These are phyloP conservation scores for Diabrotica virgifera DNA, from an alignment of 1,140 invertebrate genomes.

Conservation along the genomic window DNA sequence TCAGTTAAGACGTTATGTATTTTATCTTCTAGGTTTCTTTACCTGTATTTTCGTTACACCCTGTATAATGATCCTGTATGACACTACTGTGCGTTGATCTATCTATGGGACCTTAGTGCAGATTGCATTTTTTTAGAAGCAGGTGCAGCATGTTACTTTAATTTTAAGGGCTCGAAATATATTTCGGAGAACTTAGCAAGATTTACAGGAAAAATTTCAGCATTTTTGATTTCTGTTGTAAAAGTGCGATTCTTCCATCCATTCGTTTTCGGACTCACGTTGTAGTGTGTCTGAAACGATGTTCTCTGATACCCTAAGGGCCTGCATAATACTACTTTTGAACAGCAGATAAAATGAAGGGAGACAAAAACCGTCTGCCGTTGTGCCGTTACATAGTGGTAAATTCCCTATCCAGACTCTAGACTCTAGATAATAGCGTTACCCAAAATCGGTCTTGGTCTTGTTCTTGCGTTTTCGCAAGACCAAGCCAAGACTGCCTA, in stretches of 20 bases:
- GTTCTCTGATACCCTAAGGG: constrained; percentile 37
- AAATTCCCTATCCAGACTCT: constrained; percentile 36
- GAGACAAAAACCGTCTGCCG: constrained; percentile 36
- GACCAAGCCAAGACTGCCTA: no score
- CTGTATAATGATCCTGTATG: no score
- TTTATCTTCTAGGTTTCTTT: no score
- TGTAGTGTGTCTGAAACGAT: constrained; percentile 40
- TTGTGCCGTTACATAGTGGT: constrained; percentile 40
- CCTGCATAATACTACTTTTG: no score
- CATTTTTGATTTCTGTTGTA: constrained; percentile 5
- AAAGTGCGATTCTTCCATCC: constrained; percentile 43
- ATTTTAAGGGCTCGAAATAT: background rate
- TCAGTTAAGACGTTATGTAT: no score
- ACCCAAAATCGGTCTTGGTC: no score
- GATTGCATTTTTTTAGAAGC: background rate
- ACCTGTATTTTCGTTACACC: no score
- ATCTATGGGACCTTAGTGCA: no score
- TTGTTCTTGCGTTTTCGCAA: no score
- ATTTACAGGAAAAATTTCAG: no score
- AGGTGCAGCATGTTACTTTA: background rate
- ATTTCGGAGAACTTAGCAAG: background rate
- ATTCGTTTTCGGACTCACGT: constrained; percentile 40
- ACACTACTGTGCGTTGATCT: no score
- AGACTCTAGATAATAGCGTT: constrained; percentile 32
- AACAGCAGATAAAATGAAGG: no score